These are phyloP conservation scores for Drosophila rubida DNA, from an alignment of 2,888 invertebrate genomes.

Conservation along the genomic window DNA sequence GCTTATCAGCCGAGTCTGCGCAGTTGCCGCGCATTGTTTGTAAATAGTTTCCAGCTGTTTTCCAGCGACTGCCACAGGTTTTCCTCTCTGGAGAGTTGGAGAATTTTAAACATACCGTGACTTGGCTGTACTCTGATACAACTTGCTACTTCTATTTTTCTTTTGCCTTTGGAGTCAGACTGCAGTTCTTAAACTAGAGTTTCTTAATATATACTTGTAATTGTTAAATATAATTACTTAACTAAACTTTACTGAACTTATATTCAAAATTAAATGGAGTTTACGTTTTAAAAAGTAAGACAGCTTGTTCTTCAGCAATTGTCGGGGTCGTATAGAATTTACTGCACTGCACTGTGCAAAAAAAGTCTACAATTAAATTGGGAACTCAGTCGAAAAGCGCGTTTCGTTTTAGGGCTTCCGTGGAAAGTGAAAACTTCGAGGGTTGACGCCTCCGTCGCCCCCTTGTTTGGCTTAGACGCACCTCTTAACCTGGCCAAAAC, in stretches of 20 bases:
- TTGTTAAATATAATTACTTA: too few relatives aligned
- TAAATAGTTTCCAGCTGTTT: conserved; percentile 63
- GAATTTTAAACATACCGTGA: conserved; percentile 30
- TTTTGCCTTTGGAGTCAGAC: too few relatives aligned
- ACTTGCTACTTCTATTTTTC: too few relatives aligned
- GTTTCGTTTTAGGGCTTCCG: conserved; percentile 55
- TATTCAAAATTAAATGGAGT: too few relatives aligned
- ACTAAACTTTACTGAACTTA: too few relatives aligned
- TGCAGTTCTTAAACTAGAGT: too few relatives aligned
- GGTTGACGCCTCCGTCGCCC: conserved; percentile 39
- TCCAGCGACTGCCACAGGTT: conserved; percentile 53
- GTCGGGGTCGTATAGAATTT: too few relatives aligned
- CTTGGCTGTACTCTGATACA: background rate
- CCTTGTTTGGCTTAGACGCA: conserved; percentile 59
- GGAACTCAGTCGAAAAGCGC: conserved; percentile 7
- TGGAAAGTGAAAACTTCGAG: conserved; percentile 35
- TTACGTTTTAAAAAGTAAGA: too few relatives aligned
- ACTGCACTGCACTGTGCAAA: too few relatives aligned
- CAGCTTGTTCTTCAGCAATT: too few relatives aligned
- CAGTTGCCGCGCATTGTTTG: conserved; percentile 52
- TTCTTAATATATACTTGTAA: too few relatives aligned
- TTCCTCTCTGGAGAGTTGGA: conserved; percentile 26
- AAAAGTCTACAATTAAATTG: conserved; percentile 9
- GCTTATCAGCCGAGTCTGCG: conserved; percentile 68
- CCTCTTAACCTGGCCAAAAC: conserved; percentile 61